phyloP scores from a whole-genome alignment of 2,888 invertebrate species.

The Lamellibrachia satsuma region DNA sequence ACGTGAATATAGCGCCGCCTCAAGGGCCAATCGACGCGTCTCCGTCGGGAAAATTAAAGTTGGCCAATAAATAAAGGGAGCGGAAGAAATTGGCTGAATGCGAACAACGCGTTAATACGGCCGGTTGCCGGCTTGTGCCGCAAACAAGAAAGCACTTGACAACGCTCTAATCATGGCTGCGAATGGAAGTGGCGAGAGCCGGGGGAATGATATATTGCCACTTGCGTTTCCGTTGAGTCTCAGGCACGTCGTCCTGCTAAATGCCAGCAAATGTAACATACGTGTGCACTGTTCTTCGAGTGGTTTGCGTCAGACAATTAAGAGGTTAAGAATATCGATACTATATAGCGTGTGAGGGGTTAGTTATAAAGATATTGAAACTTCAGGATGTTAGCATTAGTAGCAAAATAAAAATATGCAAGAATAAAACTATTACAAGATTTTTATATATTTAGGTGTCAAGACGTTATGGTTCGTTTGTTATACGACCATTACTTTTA shows the following conservation, averaged over 20 bases:
- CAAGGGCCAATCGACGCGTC: background rate
- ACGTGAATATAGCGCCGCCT: background rate
- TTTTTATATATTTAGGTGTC: too few species aligned
- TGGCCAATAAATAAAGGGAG: conserved; percentile 2
- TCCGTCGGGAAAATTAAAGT: conserved; percentile 17
- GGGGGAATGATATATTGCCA: background rate
- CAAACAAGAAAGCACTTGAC: conserved; percentile 17
- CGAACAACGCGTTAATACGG: background rate
- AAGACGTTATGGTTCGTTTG: too few species aligned
- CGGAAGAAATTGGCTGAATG: conserved; percentile 12
- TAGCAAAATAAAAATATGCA: too few species aligned
- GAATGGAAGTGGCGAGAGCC: background rate
- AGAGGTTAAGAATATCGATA: too few species aligned
- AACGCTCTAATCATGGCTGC: background rate
- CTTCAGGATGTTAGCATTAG: too few species aligned
- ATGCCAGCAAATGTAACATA: background rate
- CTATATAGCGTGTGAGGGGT: too few species aligned
- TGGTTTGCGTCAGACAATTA: background rate
- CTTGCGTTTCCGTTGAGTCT: background rate
- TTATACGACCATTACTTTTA: too few species aligned
- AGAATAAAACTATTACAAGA: too few species aligned
- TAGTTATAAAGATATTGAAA: too few species aligned
- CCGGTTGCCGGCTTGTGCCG: background rate
- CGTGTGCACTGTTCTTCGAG: background rate
- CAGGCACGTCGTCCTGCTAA: background rate